Percentiles rank a stretch among this genome's conserved stretches.
phyloP scores from a whole-genome alignment of 2,113 vertebrate genomes.

The Mastomys coucha region DNA sequence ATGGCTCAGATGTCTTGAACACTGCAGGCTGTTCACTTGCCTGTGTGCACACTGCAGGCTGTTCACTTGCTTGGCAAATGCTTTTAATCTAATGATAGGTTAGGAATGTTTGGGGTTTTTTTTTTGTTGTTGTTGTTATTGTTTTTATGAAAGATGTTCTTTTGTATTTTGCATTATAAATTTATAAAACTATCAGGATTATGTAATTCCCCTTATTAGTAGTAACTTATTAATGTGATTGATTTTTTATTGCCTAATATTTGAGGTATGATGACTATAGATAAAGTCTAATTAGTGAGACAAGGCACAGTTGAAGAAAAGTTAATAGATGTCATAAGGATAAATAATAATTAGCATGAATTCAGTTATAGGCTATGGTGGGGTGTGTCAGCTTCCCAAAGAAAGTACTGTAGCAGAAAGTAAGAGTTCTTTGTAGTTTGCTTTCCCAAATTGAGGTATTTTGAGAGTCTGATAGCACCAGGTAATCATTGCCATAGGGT shows the following conservation, averaged over 20 bases:
- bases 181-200: slow-evolving; percentile 46
- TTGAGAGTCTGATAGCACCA: background rate
- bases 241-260: slow-evolving; percentile 46
- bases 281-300: slow-evolving; percentile 66
- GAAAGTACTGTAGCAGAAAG: background rate
- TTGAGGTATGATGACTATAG: slow-evolving; percentile 45
- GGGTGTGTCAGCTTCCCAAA: slow-evolving; percentile 11
- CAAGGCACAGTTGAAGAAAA: slow-evolving; percentile 66
- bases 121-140: background rate
- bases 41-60: background rate
- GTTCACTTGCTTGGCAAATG: background rate
- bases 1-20: background rate
- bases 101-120: background rate
- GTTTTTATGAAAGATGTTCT: background rate
- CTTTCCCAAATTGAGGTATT: slow-evolving; percentile 19
- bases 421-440: background rate
- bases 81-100: background rate
- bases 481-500: background rate
- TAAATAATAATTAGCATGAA: slow-evolving; percentile 65
- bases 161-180: slow-evolving; percentile 2
- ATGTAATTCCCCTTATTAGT: background rate
- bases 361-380: background rate
- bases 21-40: background rate
- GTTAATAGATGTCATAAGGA: slow-evolving; percentile 56
- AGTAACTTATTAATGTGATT: slow-evolving; percentile 44